Conservation (phyloP, 2,888 invertebrate genomes). For the Labia minor region DNA sequence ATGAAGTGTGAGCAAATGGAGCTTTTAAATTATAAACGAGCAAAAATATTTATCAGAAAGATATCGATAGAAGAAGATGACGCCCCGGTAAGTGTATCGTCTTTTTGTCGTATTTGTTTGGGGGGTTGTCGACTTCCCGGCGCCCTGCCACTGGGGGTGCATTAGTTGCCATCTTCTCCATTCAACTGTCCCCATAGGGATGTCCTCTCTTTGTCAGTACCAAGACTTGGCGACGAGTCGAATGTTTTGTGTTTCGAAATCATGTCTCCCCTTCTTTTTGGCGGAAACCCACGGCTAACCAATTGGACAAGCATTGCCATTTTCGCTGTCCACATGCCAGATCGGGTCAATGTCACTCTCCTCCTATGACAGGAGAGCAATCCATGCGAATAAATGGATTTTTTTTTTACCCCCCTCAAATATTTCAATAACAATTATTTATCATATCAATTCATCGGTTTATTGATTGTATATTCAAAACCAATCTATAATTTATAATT, state of each 20-base stretch:
- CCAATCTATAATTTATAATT: too few species aligned
- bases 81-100: neutral
- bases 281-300: neutral
- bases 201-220: neutral
- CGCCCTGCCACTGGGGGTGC: neutral
- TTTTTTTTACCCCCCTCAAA: neutral
- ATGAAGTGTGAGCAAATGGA: slow-evolving; percentile 30
- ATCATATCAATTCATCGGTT: too few species aligned
- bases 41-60: slow-evolving; percentile 30
- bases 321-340: neutral
- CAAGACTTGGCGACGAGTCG: neutral
- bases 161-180: slow-evolving; percentile 8
- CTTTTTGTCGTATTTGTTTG: too few species aligned
- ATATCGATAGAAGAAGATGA: neutral
- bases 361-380: neutral
- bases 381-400: neutral
- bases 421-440: neutral
- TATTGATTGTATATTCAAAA: too few species aligned
- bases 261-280: neutral
- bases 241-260: slow-evolving; percentile 1
- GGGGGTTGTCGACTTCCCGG: too few species aligned
- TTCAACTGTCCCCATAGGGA: neutral
- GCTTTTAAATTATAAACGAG: slow-evolving; percentile 30
- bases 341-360: neutral
- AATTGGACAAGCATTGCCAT: neutral